phyloP scores from a whole-genome alignment of 2,113 vertebrate genomes.

The Spea multiplicata region DNA sequence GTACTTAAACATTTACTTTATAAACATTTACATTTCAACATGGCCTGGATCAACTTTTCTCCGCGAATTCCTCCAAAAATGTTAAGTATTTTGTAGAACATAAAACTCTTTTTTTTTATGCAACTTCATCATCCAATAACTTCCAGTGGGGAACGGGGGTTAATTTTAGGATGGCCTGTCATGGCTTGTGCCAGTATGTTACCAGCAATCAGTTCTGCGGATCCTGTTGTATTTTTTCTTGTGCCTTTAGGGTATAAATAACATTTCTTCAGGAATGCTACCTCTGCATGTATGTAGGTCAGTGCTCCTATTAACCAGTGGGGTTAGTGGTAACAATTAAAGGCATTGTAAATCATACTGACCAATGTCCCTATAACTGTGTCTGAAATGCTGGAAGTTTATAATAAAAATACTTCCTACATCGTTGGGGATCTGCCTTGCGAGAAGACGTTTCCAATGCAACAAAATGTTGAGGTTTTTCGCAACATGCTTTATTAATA shows the following conservation, averaged over 20 bases:
- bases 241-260: constrained; percentile 28
- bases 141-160: not conserved
- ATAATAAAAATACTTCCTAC: not conserved
- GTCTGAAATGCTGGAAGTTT: not conserved
- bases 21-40: constrained; percentile 24
- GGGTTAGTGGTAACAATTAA: not conserved
- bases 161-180: constrained; percentile 16
- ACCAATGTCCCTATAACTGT: not conserved
- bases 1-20: constrained; percentile 35
- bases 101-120: not conserved
- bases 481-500: too few species aligned
- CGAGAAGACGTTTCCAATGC: too few species aligned
- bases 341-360: constrained; percentile 18
- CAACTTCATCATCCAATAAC: not conserved
- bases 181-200: constrained; percentile 3
- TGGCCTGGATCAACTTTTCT: constrained; percentile 4
- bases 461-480: too few species aligned
- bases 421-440: too few species aligned
- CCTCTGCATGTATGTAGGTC: constrained; percentile 5
- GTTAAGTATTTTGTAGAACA: not conserved
- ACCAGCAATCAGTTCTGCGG: not conserved
- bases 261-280: constrained; percentile 37
- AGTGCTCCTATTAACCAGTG: not conserved
- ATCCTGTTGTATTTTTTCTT: constrained; percentile 17
- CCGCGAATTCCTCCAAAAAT: constrained; percentile 10